phyloP scores from a whole-genome alignment of 2,797 vertebrate genomes.

The Mormyrus proboscirostris region DNA sequence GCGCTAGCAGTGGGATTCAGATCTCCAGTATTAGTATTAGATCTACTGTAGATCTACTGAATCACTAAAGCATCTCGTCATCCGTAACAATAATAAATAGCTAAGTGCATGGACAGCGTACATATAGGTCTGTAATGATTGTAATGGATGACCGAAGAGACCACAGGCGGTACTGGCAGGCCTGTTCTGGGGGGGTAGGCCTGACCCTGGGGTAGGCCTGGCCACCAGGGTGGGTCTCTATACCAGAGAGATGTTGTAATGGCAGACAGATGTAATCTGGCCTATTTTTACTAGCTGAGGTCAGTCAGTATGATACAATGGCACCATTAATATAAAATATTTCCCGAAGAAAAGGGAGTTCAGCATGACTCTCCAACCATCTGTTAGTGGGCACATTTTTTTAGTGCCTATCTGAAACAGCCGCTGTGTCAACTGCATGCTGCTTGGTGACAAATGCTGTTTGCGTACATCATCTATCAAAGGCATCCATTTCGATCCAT shows the following conservation, averaged over 20 bases:
- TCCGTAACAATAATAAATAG: not conserved
- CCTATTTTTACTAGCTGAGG: constrained; percentile 7
- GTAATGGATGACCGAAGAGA: not conserved
- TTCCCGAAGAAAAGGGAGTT: not conserved
- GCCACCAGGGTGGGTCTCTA: constrained; percentile 3
- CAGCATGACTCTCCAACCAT: not conserved
- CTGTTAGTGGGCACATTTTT: not conserved
- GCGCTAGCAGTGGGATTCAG: not conserved
- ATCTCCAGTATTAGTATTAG: no score
- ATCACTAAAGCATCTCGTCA: not conserved
- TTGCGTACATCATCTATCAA: not conserved
- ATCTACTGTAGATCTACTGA: no score
- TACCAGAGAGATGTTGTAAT: constrained; percentile 1
- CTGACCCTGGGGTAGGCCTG: not conserved
- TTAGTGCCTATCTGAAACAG: not conserved
- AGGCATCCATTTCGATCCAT: not conserved
- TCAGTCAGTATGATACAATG: not conserved
- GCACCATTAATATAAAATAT: not conserved
- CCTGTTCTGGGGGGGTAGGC: not conserved
- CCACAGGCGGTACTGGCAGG: not conserved
- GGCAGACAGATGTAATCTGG: not conserved
- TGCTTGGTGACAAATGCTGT: not conserved
- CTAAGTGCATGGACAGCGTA: not conserved
- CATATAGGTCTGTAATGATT: not conserved
- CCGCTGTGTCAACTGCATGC: not conserved